phyloP scores from a whole-genome alignment of 2,888 invertebrate genomes.

The Colostygia pectinataria region DNA sequence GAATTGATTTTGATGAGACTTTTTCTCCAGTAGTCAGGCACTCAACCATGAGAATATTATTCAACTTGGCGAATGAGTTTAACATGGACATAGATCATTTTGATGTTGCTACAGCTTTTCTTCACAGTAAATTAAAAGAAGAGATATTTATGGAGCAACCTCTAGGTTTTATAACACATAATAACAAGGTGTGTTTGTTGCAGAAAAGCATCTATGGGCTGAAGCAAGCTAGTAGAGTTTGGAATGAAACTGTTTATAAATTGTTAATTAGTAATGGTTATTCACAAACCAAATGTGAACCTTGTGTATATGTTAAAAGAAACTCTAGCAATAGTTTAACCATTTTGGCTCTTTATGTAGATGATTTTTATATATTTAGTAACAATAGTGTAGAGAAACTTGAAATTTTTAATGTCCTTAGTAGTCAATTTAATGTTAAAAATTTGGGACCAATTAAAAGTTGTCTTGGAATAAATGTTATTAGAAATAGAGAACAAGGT shows the following conservation, averaged over 20 bases:
- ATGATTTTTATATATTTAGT: neutral
- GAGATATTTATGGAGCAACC: no score
- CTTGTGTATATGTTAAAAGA: neutral
- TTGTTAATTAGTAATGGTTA: neutral
- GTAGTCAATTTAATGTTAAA: neutral
- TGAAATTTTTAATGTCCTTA: neutral
- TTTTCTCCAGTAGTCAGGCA: no score
- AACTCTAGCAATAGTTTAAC: neutral
- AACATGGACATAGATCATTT: no score
- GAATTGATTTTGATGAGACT: no score
- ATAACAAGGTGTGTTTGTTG: neutral
- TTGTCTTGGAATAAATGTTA: conserved; percentile 14
- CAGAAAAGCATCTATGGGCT: neutral
- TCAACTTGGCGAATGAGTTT: no score
- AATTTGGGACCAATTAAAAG: neutral
- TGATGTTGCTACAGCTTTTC: no score
- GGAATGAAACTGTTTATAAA: neutral
- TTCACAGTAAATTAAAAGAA: no score
- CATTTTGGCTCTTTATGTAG: neutral
- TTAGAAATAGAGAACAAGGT: no score
- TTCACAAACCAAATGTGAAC: neutral
- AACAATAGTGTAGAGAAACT: neutral
- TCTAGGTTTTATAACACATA: no score
- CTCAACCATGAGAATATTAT: no score
- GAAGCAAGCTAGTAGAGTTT: no score